Conservation (phyloP, 2,888 invertebrate species). For the Malthinus flaveolus region DNA sequence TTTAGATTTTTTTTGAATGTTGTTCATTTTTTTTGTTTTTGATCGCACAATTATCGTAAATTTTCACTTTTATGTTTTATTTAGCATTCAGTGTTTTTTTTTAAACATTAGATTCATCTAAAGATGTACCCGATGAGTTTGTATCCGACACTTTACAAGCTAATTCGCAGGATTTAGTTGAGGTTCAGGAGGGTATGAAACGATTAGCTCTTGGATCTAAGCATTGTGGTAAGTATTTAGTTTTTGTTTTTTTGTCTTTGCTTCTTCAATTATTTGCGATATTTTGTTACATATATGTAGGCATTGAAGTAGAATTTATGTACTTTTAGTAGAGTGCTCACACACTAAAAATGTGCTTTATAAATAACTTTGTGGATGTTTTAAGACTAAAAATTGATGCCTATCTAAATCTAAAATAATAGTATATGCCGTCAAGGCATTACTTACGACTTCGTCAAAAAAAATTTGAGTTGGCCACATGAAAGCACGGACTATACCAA, state of each 20-base stretch:
- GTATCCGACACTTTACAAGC: slow-evolving; percentile 75
- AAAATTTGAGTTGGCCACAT: too few species aligned
- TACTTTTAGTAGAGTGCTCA: too few species aligned
- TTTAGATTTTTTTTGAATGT: slow-evolving; percentile 17
- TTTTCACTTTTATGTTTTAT: slow-evolving; percentile 16
- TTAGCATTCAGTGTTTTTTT: slow-evolving; percentile 36
- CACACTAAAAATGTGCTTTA: too few species aligned
- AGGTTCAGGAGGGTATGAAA: slow-evolving; percentile 76
- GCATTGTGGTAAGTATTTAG: slow-evolving; percentile 55
- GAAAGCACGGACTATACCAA: too few species aligned
- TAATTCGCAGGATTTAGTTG: slow-evolving; percentile 67
- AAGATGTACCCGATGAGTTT: slow-evolving; percentile 64
- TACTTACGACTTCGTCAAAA: too few species aligned
- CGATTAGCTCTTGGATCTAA: slow-evolving; percentile 64
- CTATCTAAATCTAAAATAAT: too few species aligned
- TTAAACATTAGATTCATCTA: slow-evolving; percentile 24
- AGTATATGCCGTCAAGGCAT: too few species aligned
- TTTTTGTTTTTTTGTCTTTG: slow-evolving; percentile 26
- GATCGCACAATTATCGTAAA: slow-evolving; percentile 5
- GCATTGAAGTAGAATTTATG: too few species aligned
- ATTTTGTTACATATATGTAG: neutral
- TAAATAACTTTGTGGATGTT: too few species aligned
- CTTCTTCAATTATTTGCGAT: slow-evolving; percentile 23
- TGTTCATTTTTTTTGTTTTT: slow-evolving; percentile 9
- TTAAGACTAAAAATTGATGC: too few species aligned